phyloP scores from a whole-genome alignment of 2,113 vertebrate genomes.

The Suricata suricatta region DNA sequence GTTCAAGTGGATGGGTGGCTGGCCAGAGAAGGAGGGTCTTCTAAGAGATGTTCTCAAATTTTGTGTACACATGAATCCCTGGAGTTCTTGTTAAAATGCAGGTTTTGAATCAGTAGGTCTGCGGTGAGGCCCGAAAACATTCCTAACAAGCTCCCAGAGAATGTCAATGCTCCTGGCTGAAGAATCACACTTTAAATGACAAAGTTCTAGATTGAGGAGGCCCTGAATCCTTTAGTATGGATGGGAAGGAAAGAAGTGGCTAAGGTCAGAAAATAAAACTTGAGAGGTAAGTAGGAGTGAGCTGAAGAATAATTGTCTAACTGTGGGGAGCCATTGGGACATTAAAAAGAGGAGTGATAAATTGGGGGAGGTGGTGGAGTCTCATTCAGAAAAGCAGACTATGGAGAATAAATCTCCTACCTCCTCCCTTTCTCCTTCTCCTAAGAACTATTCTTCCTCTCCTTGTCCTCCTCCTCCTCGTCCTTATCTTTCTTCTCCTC shows the following conservation, averaged over 20 bases:
- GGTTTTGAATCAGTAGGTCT: not conserved
- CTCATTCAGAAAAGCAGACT: not conserved
- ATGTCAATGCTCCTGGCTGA: not conserved
- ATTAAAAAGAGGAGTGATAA: not conserved
- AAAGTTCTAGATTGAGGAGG: not conserved
- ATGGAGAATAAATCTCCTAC: not conserved
- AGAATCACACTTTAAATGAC: not conserved
- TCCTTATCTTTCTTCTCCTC: not conserved
- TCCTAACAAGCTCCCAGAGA: not conserved
- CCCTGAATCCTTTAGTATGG: not conserved
- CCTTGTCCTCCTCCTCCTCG: not conserved
- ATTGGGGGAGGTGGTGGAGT: not conserved
- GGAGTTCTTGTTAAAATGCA: not conserved
- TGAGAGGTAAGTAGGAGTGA: not conserved
- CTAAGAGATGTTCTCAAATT: not conserved
- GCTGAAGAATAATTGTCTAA: not conserved
- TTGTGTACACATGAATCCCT: not conserved
- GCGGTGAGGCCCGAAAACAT: not conserved
- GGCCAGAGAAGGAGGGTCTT: not conserved
- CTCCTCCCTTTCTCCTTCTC: too few species aligned
- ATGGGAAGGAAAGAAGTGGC: not conserved
- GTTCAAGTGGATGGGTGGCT: not conserved
- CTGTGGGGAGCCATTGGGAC: not conserved
- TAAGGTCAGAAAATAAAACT: not conserved
- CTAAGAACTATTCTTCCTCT: not conserved